These are phyloP conservation scores for Leptogaster cylindrica DNA, from an alignment of 2,888 invertebrate species.

Conservation along the genomic window DNA sequence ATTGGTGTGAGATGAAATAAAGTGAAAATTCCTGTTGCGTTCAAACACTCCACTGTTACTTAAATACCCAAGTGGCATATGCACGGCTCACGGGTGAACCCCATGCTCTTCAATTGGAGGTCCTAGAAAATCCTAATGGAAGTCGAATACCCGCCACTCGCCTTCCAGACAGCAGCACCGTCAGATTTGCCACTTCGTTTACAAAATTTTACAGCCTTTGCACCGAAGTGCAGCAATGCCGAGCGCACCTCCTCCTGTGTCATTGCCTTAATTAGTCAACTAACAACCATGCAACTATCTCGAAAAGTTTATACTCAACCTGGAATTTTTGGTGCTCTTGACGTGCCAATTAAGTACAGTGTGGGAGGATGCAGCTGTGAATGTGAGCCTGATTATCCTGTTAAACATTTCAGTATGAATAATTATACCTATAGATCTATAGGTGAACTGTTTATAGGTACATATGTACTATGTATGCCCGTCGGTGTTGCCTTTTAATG, in stretches of 20 bases:
- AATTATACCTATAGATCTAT: no score
- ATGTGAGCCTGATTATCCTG: conserved; percentile 46
- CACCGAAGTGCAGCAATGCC: conserved; percentile 14
- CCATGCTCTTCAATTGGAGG: conserved; percentile 19
- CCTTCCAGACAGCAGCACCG: background rate
- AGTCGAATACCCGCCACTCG: conserved; percentile 2
- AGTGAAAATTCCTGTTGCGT: conserved; percentile 47
- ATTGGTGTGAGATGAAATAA: conserved; percentile 34
- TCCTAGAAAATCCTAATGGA: conserved; percentile 29
- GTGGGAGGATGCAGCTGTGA: conserved; percentile 20
- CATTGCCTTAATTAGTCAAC: conserved; percentile 46
- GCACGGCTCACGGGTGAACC: conserved; percentile 27
- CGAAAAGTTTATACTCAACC: conserved; percentile 29
- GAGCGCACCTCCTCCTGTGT: conserved; percentile 23
- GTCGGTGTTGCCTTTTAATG: no score
- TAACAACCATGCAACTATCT: conserved; percentile 40
- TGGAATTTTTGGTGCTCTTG: conserved; percentile 40
- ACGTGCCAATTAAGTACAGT: conserved; percentile 43
- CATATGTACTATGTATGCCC: no score
- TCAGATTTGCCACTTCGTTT: background rate
- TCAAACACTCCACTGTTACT: conserved; percentile 45
- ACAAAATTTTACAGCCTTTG: conserved; percentile 27
- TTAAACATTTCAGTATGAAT: conserved; percentile 38
- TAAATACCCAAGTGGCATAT: conserved; percentile 38
- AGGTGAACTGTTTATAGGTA: no score